Base-by-base conservation (phyloP, 2,113 vertebrate species). In the Athene cunicularia region DNA sequence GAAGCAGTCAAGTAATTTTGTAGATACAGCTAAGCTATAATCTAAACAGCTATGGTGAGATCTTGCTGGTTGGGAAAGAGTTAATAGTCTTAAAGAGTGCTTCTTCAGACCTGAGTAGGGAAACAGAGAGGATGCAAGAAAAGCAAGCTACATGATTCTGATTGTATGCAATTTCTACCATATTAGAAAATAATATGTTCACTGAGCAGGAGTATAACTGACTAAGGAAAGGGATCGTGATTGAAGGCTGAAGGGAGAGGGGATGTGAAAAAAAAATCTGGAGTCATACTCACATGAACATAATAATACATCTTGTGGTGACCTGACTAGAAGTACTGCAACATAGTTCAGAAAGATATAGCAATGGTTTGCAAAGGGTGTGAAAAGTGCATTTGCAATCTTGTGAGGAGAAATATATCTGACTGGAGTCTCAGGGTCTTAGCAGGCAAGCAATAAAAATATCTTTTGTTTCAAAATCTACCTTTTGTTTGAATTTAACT, bases 161-260 rank as follows among this genome's bases (percentile, higher is more conserved):
- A 60, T 22, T 62, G 14, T 26, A 7, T 14, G 7, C 18, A 3
- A n/a, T n/a, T 5, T 6, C 35, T 74, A 19, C 8, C 2, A 1
- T 47, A 11, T 64, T 21, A 12, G 60, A 83, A 84, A 28, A 39
- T 76, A 28, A 41, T 59, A 21, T 43, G 1, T n/a, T 67, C 37
- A 22, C 35, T 66, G 33, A 12, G 43, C 14, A 74, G 30, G 5
- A 23, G 8, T 17, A 7, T 60, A 24, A 35, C 12, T 32, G 20
- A 6, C 21, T 62, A 41, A 45, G 21, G 14, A 45, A 59, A 62
- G 74, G 7, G 2, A 6, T 35, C 3, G 19, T 19, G 15, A 33
- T 0, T 14, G 41, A 87, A 39, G 4, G 6, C 18, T 82, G 27
- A 58, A 53, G 37, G 12, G 4, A 5, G 2, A 8, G 4, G 3